Base-by-base conservation (phyloP, 2,113 vertebrate genomes). In the Microcebus lehilahytsara region DNA sequence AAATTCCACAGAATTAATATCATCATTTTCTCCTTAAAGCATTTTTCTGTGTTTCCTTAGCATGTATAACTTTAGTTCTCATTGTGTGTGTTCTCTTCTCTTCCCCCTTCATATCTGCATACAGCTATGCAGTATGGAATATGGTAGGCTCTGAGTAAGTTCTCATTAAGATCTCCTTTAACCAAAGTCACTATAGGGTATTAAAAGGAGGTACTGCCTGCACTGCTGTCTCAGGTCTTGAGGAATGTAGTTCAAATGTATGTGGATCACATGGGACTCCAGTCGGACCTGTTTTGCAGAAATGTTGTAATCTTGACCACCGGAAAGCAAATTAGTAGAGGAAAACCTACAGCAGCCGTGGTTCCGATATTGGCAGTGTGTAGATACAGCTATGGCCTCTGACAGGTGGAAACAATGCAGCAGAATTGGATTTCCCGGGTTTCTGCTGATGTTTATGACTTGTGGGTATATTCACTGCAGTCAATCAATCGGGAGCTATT, bases 391-490 rank as follows among this genome's bases (percentile, higher is more conserved):
- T 62, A n/a, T 80, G 69, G 89, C 91, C 69, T 85, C 96, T 93
- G 96, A 93, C 88, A 94, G 96, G 92, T 90, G 80, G 89, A 95
- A 72, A 85, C 89, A 85, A 58, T 74, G 37, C 49, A 34, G 84
- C 95, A 95, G 64, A 95, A 97, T 97, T 97, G 0, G 6, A 83
- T 98, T 98, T 96, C 94, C 93, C 93, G 46, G 16, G 86, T 97
- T 98, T 95, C 86, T 96, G 89, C 95, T 97, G 97, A 94, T 96
- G 97, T 97, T 98, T 97, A 17, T 97, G 97, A 95, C 97, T 97
- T 83, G 77, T 75, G 95, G 87, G 85, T 81, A 75, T 98, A 32
- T 85, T 97, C 88, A 89, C 81, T 42, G 9, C 94, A 96, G 97
- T 97, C 23, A 10, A 8, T 98, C 96, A n/a, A 56, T 96, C 23